Evolutionary conservation across 2,113 vertebrate species (phyloP).

Genomic region (Colinus virginianus): DNA sequence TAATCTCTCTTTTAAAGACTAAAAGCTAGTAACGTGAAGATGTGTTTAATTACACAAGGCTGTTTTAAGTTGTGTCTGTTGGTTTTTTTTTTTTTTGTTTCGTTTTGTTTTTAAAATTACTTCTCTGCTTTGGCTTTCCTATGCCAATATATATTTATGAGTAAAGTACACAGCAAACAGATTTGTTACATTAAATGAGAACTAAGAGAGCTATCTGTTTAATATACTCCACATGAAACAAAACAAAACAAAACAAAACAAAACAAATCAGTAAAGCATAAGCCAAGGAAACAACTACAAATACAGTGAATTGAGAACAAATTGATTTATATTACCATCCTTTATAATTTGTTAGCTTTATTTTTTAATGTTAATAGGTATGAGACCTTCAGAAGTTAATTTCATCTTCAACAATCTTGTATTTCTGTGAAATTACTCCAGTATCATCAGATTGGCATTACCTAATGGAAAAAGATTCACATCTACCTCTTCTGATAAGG

Average conservation of each 20-base stretch:
- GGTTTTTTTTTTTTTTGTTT: neutral
- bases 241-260: neutral
- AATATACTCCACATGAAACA: neutral
- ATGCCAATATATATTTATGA: neutral
- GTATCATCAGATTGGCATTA: neutral
- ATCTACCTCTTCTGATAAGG: neutral
- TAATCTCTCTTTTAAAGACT: neutral
- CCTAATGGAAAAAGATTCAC: accelerated
- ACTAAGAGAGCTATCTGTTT: neutral
- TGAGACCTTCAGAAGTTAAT: neutral
- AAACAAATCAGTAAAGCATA: neutral
- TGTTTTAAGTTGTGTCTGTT: neutral
- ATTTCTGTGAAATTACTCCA: neutral
- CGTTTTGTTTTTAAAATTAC: neutral
- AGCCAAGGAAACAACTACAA: neutral
- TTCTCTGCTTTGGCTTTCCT: neutral
- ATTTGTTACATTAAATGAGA: neutral
- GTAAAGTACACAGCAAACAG: neutral
- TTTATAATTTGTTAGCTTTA: neutral
- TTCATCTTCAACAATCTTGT: neutral
- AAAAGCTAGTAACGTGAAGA: neutral
- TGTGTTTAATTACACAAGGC: neutral
- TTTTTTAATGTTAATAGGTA: neutral
- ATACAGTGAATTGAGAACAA: neutral
- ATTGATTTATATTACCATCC: neutral